phyloP scores from a whole-genome alignment of 2,113 vertebrate species.

The Piprites chloris region DNA sequence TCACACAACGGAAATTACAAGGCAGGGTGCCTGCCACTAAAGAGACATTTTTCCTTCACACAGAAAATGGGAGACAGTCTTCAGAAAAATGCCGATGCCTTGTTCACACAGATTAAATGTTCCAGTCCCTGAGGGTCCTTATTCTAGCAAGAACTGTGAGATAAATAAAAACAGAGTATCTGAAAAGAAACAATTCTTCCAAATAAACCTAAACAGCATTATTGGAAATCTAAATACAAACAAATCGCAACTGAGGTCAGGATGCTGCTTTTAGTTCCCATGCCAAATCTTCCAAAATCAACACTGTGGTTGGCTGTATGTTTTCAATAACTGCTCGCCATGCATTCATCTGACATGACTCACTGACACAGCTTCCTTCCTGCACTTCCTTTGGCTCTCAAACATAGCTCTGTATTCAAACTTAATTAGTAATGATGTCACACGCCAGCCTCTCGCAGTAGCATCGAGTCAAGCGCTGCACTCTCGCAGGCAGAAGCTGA shows the following conservation, averaged over 20 bases:
- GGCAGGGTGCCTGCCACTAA: conserved; percentile 54
- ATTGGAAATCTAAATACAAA: conserved; percentile 62
- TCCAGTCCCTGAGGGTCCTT: neutral
- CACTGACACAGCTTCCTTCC: conserved; percentile 71
- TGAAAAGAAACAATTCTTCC: neutral
- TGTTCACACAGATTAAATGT: neutral
- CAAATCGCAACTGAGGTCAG: conserved; percentile 46
- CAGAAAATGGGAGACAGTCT: conserved; percentile 54
- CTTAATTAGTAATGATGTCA: conserved; percentile 51
- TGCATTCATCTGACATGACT: conserved; percentile 70
- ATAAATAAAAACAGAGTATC: conserved; percentile 44
- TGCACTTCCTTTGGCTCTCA: conserved; percentile 61
- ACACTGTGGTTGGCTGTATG: conserved; percentile 67
- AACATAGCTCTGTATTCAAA: conserved; percentile 15
- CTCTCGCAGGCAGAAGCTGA: neutral
- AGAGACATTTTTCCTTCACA: conserved; percentile 53
- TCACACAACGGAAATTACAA: conserved; percentile 63
- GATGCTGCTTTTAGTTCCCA: conserved; percentile 67
- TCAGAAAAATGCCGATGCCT: conserved; percentile 47
- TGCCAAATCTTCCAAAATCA: conserved; percentile 75
- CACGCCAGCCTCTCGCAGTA: neutral
- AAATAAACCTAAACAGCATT: conserved; percentile 26
- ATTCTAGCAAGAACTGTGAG: conserved; percentile 25
- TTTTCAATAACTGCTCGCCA: conserved; percentile 62
- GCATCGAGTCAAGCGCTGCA: neutral